These are phyloP conservation scores for Eretmochelys imbricata DNA, from an alignment of 2,113 vertebrate genomes.

Conservation along the genomic window DNA sequence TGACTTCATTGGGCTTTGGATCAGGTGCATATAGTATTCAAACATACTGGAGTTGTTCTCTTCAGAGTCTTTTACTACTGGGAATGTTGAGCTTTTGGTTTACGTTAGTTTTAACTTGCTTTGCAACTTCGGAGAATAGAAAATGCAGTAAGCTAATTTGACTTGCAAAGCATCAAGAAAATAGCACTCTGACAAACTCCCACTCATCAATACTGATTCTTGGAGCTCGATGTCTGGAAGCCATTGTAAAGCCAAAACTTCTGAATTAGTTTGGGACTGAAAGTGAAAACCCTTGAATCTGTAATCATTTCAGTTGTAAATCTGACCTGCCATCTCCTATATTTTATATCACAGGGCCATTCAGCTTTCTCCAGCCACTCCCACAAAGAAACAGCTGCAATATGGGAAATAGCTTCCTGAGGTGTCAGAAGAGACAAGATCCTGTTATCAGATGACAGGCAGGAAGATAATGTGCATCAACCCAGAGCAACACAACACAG, in stretches of 20 bases:
- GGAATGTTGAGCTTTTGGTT: background rate
- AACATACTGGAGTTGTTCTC: slow-evolving; percentile 10
- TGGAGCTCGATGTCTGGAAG: background rate
- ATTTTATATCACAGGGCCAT: background rate
- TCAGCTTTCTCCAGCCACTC: background rate
- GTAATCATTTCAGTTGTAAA: background rate
- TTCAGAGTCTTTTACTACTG: slow-evolving; percentile 23
- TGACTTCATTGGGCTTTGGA: background rate
- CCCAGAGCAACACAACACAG: background rate
- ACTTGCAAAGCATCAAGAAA: background rate
- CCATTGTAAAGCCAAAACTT: background rate
- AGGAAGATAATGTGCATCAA: background rate
- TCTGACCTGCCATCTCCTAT: background rate
- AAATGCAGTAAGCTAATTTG: slow-evolving; percentile 1
- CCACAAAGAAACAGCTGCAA: background rate
- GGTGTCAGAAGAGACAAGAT: background rate
- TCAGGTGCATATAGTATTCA: background rate
- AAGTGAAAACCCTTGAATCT: background rate
- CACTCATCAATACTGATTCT: fast-evolving
- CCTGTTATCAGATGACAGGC: background rate
- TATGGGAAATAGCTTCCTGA: background rate
- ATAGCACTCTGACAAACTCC: background rate
- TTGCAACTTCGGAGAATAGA: slow-evolving; percentile 32
- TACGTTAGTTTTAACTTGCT: slow-evolving; percentile 23
- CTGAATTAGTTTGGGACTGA: background rate